Conservation (phyloP, 2,888 invertebrate genomes). For the Drosophila tanythrix region DNA sequence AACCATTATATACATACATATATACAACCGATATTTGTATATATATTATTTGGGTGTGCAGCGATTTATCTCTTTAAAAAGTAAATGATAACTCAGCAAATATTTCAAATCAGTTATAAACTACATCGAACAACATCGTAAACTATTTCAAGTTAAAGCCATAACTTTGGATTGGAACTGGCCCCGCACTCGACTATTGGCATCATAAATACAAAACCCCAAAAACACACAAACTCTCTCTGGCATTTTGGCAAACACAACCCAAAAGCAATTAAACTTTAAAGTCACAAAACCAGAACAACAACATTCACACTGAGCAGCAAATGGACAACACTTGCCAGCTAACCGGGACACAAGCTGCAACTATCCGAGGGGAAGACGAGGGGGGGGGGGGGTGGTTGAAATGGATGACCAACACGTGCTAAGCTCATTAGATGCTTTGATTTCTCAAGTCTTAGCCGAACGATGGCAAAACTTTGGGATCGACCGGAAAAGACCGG, state of each 20-base stretch:
- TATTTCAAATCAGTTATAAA: not conserved
- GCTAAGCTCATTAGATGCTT: constrained; percentile 75
- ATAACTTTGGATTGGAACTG: constrained; percentile 10
- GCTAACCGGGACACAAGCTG: constrained; percentile 18
- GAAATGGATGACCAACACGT: constrained; percentile 72
- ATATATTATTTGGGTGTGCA: not conserved
- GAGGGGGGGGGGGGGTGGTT: not conserved
- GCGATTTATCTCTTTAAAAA: not conserved
- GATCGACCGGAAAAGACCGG: constrained; percentile 15
- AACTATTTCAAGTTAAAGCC: not conserved
- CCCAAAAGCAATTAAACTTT: constrained; percentile 75
- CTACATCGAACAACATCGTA: not conserved
- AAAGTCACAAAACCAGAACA: constrained; percentile 39
- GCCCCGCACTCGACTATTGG: constrained; percentile 11
- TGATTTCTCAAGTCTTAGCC: constrained; percentile 57
- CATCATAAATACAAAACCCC: constrained; percentile 46
- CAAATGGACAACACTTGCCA: constrained; percentile 24
- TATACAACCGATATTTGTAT: no score
- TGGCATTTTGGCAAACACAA: constrained; percentile 19
- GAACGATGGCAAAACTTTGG: constrained; percentile 22
- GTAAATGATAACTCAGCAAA: not conserved
- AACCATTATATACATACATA: not conserved
- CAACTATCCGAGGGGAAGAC: not conserved
- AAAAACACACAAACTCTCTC: constrained; percentile 15
- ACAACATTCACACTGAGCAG: constrained; percentile 4